These are phyloP conservation scores for Moxostoma hubbsi DNA, from an alignment of 2,797 vertebrate species.

Conservation along the genomic window DNA sequence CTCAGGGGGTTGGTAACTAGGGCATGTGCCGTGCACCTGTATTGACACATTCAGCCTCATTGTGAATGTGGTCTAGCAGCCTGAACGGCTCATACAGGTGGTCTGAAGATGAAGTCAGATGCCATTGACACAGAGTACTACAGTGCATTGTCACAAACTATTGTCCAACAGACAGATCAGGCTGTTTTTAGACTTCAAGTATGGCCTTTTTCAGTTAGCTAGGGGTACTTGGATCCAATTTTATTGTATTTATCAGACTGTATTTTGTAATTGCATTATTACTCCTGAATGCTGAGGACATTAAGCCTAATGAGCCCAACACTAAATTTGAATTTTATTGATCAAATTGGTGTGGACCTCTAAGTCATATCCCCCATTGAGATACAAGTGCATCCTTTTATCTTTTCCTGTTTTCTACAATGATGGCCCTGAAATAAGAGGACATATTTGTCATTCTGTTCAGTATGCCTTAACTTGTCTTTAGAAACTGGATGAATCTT, in stretches of 20 bases:
- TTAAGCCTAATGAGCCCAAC: too few relatives aligned
- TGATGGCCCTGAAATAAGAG: not conserved
- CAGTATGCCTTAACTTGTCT: constrained; percentile 45
- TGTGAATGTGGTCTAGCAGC: constrained; percentile 13
- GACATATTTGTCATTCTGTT: constrained; percentile 12
- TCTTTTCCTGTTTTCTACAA: not conserved
- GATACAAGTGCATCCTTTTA: not conserved
- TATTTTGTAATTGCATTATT: too few relatives aligned
- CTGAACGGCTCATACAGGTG: constrained; percentile 64
- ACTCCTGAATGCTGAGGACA: too few relatives aligned
- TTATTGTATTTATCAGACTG: not conserved
- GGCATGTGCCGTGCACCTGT: constrained; percentile 29
- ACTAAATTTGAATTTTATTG: not conserved
- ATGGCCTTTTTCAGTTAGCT: not conserved
- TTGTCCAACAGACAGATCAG: constrained; percentile 43
- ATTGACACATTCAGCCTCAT: constrained; percentile 30
- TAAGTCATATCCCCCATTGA: not conserved
- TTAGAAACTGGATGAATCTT: constrained; percentile 99
- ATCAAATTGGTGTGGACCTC: too few relatives aligned
- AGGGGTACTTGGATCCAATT: not conserved
- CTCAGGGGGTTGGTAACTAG: constrained; percentile 44
- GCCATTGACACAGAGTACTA: constrained; percentile 54
- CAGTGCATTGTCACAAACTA: constrained; percentile 39
- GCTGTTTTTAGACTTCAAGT: not conserved
- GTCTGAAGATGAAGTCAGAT: constrained; percentile 62